Percentiles rank a stretch among this genome's conserved stretches.
These are phyloP conservation scores for Thalassoma bifasciatum DNA, from an alignment of 2,113 vertebrate genomes.

Conservation along the genomic window DNA sequence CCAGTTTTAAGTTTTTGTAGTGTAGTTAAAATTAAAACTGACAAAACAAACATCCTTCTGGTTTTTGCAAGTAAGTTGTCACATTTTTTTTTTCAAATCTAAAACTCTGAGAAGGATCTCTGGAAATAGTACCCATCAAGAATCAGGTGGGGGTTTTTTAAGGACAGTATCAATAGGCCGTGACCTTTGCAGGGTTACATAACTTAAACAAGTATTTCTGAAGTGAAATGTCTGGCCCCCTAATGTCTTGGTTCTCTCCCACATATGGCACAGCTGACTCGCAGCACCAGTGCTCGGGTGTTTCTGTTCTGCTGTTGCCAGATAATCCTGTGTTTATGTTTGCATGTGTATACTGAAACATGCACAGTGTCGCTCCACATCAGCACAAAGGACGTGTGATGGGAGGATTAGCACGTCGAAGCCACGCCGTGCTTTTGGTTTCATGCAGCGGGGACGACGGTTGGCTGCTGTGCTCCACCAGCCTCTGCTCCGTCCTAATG, in stretches of 20 bases:
- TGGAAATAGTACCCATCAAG: too few species aligned
- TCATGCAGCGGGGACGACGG: conserved; percentile 47
- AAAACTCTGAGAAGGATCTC: too few species aligned
- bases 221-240: neutral
- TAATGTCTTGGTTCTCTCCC: conserved; percentile 5
- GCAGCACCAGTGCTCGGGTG: neutral
- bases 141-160: neutral
- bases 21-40: too few species aligned
- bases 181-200: conserved; percentile 23
- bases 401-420: conserved; percentile 66
- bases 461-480: conserved; percentile 57
- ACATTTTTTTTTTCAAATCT: too few species aligned
- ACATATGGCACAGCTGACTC: conserved; percentile 20
- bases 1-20: too few species aligned
- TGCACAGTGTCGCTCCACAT: conserved; percentile 64
- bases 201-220: neutral
- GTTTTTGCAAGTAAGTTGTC: too few species aligned
- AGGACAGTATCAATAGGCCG: neutral
- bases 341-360: conserved; percentile 58
- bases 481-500: conserved; percentile 72
- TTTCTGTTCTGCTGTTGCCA: conserved; percentile 34
- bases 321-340: conserved; percentile 67
- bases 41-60: too few species aligned
- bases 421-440: conserved; percentile 55
- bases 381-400: conserved; percentile 71